Base-by-base conservation (phyloP, 2,888 invertebrate genomes). In the Rhabditoides inermis region DNA sequence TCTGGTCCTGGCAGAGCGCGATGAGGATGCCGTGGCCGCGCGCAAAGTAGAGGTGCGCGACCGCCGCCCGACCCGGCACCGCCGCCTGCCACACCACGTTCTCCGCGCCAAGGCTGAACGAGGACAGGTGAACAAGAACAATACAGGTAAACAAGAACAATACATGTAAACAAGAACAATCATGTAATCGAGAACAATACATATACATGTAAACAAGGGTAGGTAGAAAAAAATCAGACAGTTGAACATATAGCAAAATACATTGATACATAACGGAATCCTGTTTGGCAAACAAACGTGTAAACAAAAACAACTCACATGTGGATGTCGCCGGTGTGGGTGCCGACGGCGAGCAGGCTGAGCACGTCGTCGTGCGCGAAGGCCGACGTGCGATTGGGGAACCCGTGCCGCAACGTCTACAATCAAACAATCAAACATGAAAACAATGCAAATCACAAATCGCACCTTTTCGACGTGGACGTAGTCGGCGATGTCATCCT, bases 41-140 rank as follows among this genome's bases (percentile, higher is more conserved):
- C 3, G 50, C 50, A n/a, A 50, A 50, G 28, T 50, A 50, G 28
- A 50, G 30, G 37, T 50, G 44, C 0, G 27, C 42, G 22, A 50
- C 32, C 1, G 50, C 36, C 3, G 44, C 20, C 12, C 44, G 40
- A 4, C 12, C 12, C 6, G 50, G 50, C 3, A 50, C 37, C 1
- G 20, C 15, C 0, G 44, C 23, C 37, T 28, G 32, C 50, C 50
- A 50, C 37, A 44, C 12, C 7, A 32, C 45, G 10, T 50, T 44
- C 18, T 40, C 12, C 0, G 44, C 50, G 12, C 50, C 50, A 28
- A 44, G 27, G 10, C 50, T 50, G 37, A 20, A 49, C 22, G 3
- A 7, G 6, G 1, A 25, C 22, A 10, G 41, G 7, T 23, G 5
- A 41, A 25, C 2, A 22, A 18, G 28, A 15, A 41, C n/a, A 15